These are phyloP conservation scores for Nemoura dubitans DNA, from an alignment of 2,888 invertebrate species.

Conservation along the genomic window DNA sequence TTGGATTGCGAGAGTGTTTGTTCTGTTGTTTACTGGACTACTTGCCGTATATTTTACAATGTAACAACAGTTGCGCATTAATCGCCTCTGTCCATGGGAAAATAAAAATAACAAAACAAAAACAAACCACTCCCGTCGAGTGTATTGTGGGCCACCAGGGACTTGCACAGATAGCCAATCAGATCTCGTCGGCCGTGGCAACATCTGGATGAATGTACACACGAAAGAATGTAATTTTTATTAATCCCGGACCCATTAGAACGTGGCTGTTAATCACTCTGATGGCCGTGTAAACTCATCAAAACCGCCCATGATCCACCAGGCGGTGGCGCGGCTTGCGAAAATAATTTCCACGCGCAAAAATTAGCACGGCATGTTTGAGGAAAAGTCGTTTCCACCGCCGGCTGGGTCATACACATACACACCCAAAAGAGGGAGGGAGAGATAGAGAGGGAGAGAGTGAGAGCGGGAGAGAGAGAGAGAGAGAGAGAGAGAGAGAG, in stretches of 20 bases:
- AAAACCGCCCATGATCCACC: not conserved
- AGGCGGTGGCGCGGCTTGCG: not conserved
- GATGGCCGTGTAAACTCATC: conserved; percentile 7
- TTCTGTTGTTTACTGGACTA: no score
- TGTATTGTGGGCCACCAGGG: not conserved
- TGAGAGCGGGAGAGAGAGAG: not conserved
- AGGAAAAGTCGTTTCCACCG: not conserved
- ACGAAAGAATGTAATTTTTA: not conserved
- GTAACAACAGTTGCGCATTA: no score
- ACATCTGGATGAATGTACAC: not conserved
- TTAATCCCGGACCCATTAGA: not conserved
- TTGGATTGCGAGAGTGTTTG: no score
- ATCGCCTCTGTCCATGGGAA: no score
- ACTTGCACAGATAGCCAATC: not conserved
- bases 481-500: not conserved
- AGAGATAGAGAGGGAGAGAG: not conserved
- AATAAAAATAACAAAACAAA: not conserved
- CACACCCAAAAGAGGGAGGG: not conserved
- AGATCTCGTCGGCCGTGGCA: no score
- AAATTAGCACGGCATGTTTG: not conserved
- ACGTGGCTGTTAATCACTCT: not conserved
- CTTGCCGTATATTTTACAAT: no score
- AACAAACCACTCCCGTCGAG: not conserved
- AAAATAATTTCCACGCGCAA: not conserved
- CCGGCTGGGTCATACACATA: not conserved